These are phyloP conservation scores for Himantopus leucocephalus DNA, from an alignment of 2,113 vertebrate genomes.

Conservation along the genomic window DNA sequence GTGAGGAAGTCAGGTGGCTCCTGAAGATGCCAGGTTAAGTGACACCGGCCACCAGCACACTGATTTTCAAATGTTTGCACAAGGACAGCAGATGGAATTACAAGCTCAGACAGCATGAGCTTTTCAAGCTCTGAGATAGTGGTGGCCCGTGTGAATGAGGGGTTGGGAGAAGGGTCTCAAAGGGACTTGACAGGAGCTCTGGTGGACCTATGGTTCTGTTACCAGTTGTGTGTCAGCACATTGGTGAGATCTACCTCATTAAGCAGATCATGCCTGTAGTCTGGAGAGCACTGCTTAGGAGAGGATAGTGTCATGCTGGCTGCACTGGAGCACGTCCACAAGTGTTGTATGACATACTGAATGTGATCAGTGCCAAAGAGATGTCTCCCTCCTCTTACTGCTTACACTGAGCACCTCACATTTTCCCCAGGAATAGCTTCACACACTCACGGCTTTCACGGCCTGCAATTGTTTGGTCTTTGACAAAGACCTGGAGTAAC, in stretches of 20 bases:
- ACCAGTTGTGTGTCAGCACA: no score
- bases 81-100: not conserved
- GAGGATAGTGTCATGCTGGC: not conserved
- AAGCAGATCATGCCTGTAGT: fast-evolving
- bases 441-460: not conserved
- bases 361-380: not conserved
- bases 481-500: not conserved
- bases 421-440: not conserved
- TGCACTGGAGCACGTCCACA: not conserved
- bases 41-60: not conserved
- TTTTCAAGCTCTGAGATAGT: not conserved
- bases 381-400: not conserved
- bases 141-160: not conserved
- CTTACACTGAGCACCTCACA: not conserved
- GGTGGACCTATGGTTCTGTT: not conserved
- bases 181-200: not conserved
- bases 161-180: not conserved
- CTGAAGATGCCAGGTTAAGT: no score
- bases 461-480: not conserved
- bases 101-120: not conserved
- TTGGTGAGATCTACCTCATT: not conserved
- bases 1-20: not conserved
- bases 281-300: not conserved
- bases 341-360: no score
- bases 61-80: not conserved